These are phyloP conservation scores for Pelecanoides urinatrix DNA, from an alignment of 2,113 vertebrate genomes.

Conservation along the genomic window DNA sequence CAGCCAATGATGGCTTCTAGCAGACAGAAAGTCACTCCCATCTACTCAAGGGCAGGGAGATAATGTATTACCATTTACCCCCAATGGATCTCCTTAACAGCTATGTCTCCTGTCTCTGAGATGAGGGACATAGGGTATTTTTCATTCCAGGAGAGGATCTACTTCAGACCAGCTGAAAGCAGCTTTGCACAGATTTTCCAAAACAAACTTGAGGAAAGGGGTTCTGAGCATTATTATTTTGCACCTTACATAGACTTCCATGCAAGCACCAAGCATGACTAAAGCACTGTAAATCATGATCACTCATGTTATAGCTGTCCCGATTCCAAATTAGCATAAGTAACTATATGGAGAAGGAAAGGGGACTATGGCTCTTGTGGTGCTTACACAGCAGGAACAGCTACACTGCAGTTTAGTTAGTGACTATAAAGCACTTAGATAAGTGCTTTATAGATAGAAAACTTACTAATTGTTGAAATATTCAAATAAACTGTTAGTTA, in stretches of 20 bases:
- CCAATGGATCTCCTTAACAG: background rate
- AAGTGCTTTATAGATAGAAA: no score
- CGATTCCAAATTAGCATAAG: background rate
- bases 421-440: background rate
- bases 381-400: background rate
- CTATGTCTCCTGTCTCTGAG: background rate
- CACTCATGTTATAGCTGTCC: rapidly evolving
- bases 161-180: background rate
- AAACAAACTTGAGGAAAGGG: background rate
- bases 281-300: background rate
- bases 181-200: background rate
- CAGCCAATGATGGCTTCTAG: background rate
- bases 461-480: background rate
- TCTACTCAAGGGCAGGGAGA: background rate
- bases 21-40: background rate
- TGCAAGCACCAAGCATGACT: background rate
- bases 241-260: background rate
- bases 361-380: background rate
- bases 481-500: background rate
- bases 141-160: background rate
- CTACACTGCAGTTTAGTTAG: background rate
- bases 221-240: background rate
- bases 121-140: background rate
- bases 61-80: background rate
- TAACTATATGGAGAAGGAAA: background rate